These are phyloP conservation scores for Melierax canorus DNA, from an alignment of 2,113 vertebrate species.

Conservation along the genomic window DNA sequence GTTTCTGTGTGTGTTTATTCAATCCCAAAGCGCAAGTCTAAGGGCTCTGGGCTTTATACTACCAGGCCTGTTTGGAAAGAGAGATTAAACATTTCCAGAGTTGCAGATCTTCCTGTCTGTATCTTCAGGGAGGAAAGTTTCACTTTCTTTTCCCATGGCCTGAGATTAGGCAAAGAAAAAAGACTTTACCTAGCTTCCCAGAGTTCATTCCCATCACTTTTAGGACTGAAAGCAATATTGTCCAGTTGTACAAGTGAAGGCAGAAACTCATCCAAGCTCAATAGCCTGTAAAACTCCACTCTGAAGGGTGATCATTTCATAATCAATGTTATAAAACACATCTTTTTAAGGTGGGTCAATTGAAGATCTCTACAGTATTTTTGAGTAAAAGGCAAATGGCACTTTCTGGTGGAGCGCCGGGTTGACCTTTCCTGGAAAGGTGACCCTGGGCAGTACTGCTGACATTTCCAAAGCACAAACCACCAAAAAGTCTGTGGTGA, in stretches of 20 bases:
- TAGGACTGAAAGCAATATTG: background rate
- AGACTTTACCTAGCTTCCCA: background rate
- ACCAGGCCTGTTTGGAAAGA: background rate
- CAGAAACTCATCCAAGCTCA: background rate
- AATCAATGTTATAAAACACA: background rate
- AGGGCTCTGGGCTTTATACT: background rate
- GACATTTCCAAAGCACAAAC: slow-evolving; percentile 12
- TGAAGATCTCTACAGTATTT: background rate
- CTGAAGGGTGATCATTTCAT: background rate
- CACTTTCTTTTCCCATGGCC: background rate
- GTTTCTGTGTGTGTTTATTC: background rate
- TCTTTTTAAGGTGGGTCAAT: background rate
- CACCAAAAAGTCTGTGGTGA: background rate
- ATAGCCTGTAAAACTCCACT: background rate
- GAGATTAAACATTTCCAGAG: background rate
- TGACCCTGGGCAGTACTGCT: background rate
- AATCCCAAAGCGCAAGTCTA: background rate
- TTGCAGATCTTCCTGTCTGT: background rate
- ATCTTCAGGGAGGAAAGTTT: background rate
- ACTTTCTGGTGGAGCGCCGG: background rate
- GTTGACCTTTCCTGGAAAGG: slow-evolving; percentile 8
- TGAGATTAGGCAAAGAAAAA: background rate
- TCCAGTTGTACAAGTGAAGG: background rate
- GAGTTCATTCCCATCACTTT: background rate
- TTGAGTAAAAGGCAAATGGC: background rate